phyloP scores from a whole-genome alignment of 2,113 vertebrate species.

The Nothocercus nigrocapillus region DNA sequence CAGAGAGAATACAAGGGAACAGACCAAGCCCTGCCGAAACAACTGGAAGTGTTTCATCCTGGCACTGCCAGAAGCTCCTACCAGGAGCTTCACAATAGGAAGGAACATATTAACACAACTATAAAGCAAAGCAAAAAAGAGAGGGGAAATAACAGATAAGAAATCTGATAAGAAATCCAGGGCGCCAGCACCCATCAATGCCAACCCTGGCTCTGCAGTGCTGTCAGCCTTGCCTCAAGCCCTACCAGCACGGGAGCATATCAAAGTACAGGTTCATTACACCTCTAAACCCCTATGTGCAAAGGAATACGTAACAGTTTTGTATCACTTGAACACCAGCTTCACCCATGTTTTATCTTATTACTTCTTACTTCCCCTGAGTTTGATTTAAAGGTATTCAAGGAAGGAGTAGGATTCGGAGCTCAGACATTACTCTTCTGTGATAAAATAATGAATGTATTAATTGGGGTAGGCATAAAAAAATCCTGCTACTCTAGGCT shows the following conservation, averaged over 20 bases:
- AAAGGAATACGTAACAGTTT: neutral
- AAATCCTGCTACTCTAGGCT: neutral
- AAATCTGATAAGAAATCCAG: neutral
- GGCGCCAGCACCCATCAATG: neutral
- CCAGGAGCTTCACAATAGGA: neutral
- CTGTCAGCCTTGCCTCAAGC: neutral
- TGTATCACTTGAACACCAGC: neutral
- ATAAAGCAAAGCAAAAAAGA: neutral
- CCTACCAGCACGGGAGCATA: neutral
- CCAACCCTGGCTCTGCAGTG: neutral
- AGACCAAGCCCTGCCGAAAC: neutral
- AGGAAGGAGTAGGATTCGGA: neutral
- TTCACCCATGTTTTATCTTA: neutral
- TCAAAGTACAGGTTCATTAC: neutral
- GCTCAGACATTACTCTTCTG: neutral
- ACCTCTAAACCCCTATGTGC: neutral
- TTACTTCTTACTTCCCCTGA: neutral
- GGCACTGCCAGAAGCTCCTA: neutral
- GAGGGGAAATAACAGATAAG: neutral
- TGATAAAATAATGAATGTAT: neutral
- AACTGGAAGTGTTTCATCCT: neutral
- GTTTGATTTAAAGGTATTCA: neutral
- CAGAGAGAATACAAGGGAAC: neutral
- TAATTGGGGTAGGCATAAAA: neutral
- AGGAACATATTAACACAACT: neutral